phyloP scores from a whole-genome alignment of 2,888 invertebrate species.

The Melikaiella ostensackeni region DNA sequence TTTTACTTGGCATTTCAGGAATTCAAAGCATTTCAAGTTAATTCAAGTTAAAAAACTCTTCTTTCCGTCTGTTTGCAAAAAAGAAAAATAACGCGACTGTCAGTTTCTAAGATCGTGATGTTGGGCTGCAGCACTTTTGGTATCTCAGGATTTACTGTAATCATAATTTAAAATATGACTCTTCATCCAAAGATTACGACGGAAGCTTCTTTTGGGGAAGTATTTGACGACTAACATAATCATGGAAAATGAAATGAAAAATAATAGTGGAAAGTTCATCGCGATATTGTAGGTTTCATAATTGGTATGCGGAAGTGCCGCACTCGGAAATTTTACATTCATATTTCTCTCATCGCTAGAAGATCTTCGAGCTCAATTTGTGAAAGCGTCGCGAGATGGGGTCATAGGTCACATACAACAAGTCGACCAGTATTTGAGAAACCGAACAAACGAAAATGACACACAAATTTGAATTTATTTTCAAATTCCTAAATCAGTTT shows the following conservation, averaged over 20 bases:
- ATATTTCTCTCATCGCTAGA: background rate
- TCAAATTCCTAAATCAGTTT: too few species aligned
- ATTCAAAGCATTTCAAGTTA: too few species aligned
- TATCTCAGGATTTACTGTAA: too few species aligned
- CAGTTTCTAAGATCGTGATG: too few species aligned
- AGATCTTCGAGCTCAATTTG: constrained; percentile 50
- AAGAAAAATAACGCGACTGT: too few species aligned
- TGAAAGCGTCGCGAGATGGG: constrained; percentile 62
- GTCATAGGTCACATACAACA: background rate
- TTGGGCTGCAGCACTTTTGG: too few species aligned
- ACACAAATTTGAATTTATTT: background rate
- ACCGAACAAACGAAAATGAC: background rate
- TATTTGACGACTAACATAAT: background rate
- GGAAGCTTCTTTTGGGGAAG: background rate
- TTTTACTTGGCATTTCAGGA: too few species aligned
- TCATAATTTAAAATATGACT: background rate
- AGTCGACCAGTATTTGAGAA: background rate
- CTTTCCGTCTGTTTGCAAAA: too few species aligned
- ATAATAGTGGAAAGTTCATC: constrained; percentile 2
- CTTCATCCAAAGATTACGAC: background rate
- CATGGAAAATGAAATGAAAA: background rate
- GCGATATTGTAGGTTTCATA: background rate
- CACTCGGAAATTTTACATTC: background rate
- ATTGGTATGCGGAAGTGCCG: constrained; percentile 1
- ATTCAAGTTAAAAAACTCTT: too few species aligned